phyloP scores from a whole-genome alignment of 1,140 invertebrate species.

The Berghia stephanieae region DNA sequence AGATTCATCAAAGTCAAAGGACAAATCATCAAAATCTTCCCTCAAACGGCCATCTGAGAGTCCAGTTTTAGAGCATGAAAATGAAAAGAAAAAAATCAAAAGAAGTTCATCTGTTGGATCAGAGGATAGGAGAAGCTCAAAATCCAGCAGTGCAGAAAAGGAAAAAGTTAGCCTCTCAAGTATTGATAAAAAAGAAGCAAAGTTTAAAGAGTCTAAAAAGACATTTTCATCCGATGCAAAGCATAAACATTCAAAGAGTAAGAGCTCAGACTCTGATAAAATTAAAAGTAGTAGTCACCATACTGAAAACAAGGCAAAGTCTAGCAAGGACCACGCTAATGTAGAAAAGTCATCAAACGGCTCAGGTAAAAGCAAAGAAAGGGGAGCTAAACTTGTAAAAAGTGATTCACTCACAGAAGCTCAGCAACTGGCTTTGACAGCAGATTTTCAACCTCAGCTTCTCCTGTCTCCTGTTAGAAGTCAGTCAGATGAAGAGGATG shows the following conservation, averaged over 20 bases:
- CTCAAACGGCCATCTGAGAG: constrained; percentile 16
- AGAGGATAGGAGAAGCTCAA: background rate
- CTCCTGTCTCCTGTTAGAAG: constrained; percentile 13
- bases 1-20: constrained; percentile 14
- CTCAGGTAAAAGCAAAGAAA: background rate
- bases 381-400: background rate
- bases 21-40: background rate
- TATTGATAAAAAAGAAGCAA: background rate
- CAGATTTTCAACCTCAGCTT: constrained; percentile 22
- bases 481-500: constrained; percentile 2
- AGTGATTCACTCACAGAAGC: background rate
- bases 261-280: constrained; percentile 8
- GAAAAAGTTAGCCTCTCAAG: constrained; percentile 2
- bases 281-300: constrained; percentile 8
- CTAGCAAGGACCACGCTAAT: background rate
- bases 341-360: background rate
- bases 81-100: constrained; percentile 21
- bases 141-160: constrained; percentile 5
- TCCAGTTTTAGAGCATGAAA: background rate
- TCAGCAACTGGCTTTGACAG: constrained; percentile 18
- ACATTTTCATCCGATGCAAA: background rate
- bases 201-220: background rate
- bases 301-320: constrained; percentile 10
- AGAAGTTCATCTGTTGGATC: constrained; percentile 13
- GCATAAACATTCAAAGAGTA: constrained; percentile 19